These are phyloP conservation scores for Periphyllus acericola DNA, from an alignment of 2,888 invertebrate genomes.

Conservation along the genomic window DNA sequence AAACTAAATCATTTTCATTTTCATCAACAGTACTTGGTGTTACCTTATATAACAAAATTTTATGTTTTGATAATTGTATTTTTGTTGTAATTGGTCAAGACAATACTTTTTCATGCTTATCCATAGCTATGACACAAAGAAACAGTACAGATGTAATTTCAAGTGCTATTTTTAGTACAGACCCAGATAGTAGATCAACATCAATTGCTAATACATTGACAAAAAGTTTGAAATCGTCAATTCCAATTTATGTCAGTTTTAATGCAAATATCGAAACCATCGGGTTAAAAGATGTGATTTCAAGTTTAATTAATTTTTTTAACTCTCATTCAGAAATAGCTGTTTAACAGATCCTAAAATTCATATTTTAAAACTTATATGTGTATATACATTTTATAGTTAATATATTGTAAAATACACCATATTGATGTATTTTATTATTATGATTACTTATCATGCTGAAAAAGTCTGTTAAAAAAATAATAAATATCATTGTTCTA, in stretches of 20 bases:
- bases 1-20: conserved; percentile 40
- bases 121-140: conserved; percentile 51
- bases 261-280: conserved; percentile 39
- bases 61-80: conserved; percentile 52
- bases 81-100: conserved; percentile 39
- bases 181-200: conserved; percentile 47
- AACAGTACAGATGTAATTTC: conserved; percentile 23
- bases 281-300: conserved; percentile 26
- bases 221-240: conserved; percentile 43
- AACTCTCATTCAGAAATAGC: conserved; percentile 15
- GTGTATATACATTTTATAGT: background rate
- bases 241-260: conserved; percentile 54
- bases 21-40: conserved; percentile 37
- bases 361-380: background rate
- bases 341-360: background rate
- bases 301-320: conserved; percentile 34
- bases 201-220: conserved; percentile 36
- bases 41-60: conserved; percentile 30
- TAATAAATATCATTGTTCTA: too few species aligned
- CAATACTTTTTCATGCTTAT: conserved; percentile 44
- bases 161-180: conserved; percentile 54
- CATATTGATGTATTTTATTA: background rate
- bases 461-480: too few species aligned
- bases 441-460: background rate
- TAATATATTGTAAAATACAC: background rate